A percentile compares a stretch with the other conserved stretches of the same genome.
Evolutionary conservation across 2,797 vertebrate genomes (phyloP).

Genomic region (Periparus ater): DNA sequence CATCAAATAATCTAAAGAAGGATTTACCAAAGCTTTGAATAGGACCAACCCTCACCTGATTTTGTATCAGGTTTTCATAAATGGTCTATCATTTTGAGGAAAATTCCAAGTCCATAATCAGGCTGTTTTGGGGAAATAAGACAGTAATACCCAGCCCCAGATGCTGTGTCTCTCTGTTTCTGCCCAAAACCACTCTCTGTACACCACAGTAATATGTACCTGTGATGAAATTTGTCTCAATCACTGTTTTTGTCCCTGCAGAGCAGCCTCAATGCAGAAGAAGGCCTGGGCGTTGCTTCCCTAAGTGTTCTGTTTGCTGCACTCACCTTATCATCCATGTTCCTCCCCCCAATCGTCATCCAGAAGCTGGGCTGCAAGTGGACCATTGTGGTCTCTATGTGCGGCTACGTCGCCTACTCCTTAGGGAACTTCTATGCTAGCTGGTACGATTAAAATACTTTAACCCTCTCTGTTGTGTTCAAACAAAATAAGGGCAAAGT

Average conservation of each 20-base stretch:
- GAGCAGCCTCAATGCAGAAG: constrained; percentile 91
- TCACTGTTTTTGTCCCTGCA: constrained; percentile 44
- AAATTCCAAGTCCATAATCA: background rate
- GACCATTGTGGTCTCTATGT: constrained; percentile 89
- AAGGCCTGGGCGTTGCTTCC: constrained; percentile 89
- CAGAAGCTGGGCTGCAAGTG: constrained; percentile 93
- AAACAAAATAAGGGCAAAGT: background rate
- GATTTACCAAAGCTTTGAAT: background rate
- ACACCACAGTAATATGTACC: background rate
- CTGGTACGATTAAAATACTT: constrained; percentile 81
- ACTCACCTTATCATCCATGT: constrained; percentile 92
- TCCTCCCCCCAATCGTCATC: constrained; percentile 91
- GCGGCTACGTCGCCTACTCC: constrained; percentile 89
- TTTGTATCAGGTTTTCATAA: background rate
- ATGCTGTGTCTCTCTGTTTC: background rate
- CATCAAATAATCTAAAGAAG: background rate
- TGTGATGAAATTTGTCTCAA: background rate
- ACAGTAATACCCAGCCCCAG: background rate
- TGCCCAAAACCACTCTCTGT: background rate
- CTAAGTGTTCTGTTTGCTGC: constrained; percentile 89
- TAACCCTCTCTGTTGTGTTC: background rate
- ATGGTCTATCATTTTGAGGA: background rate
- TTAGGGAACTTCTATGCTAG: constrained; percentile 90
- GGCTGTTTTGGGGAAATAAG: background rate
- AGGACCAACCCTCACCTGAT: background rate